phyloP scores from a whole-genome alignment of 2,888 invertebrate genomes.

The Alloplasta piceator region DNA sequence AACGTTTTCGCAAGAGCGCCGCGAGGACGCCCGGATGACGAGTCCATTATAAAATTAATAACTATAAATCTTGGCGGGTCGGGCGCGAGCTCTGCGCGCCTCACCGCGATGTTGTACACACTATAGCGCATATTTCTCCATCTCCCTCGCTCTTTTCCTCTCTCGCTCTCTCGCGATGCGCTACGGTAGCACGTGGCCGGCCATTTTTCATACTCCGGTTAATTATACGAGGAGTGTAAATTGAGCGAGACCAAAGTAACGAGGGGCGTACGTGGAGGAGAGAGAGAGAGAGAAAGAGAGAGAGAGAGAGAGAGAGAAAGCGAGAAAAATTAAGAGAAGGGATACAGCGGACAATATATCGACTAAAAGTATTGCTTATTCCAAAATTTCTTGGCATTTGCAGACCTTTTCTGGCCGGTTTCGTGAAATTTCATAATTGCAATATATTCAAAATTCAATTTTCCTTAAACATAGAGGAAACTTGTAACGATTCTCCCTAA shows the following conservation, averaged over 20 bases:
- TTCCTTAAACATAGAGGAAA: no score
- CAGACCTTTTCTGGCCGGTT: no score
- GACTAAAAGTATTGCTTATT: no score
- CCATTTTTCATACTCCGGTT: conserved; percentile 79
- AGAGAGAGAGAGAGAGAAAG: conserved; percentile 26
- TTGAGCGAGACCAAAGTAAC: conserved; percentile 77
- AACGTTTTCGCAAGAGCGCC: conserved; percentile 60
- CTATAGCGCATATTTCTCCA: conserved; percentile 21
- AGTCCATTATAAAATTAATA: conserved; percentile 81
- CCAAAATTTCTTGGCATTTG: no score
- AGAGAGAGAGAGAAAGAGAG: conserved; percentile 48
- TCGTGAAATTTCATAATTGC: no score
- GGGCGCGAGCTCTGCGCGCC: conserved; percentile 64
- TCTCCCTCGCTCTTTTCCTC: conserved; percentile 26
- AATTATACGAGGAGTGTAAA: conserved; percentile 79
- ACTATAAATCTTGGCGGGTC: conserved; percentile 78
- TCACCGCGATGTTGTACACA: conserved; percentile 44
- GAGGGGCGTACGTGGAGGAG: conserved; percentile 65
- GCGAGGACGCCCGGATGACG: conserved; percentile 73
- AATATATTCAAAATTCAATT: no score
- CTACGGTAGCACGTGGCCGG: conserved; percentile 79
- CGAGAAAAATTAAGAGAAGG: conserved; percentile 53
- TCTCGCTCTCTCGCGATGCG: conserved; percentile 52
- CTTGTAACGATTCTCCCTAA: no score
- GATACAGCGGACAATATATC: no score